Percentiles rank a stretch among this genome's conserved stretches.
phyloP scores from a whole-genome alignment of 1,140 invertebrate species.

The Drosophila sulfurigaster region DNA sequence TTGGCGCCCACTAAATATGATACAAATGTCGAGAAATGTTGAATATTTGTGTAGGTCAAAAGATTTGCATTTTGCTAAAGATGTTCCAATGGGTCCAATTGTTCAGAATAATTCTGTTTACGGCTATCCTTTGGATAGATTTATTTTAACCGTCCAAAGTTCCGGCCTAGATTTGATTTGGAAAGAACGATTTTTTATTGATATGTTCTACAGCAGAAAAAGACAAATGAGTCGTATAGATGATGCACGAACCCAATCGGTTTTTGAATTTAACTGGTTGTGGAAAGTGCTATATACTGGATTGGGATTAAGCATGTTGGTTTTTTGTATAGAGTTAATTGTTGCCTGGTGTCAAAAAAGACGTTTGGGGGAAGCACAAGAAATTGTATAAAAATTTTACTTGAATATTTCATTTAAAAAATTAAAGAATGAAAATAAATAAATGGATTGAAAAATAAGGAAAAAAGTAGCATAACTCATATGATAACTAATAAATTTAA shows the following conservation, averaged over 20 bases:
- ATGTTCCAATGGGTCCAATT: neutral
- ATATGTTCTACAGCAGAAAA: neutral
- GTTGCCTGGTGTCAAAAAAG: too few species aligned
- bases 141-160: neutral
- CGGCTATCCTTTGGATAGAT: neutral
- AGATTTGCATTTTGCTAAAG: constrained; percentile 4
- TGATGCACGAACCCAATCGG: too few species aligned
- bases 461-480: too few species aligned
- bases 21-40: constrained; percentile 12
- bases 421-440: too few species aligned
- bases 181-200: neutral
- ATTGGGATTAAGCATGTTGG: neutral
- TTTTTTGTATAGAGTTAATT: too few species aligned
- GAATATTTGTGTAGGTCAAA: constrained; percentile 18
- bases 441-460: too few species aligned
- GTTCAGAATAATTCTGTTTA: constrained; percentile 45
- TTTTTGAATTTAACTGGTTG: too few species aligned
- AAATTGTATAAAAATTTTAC: too few species aligned
- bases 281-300: neutral
- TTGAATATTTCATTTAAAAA: too few species aligned
- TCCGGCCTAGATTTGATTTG: neutral
- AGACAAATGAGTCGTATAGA: neutral
- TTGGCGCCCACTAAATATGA: neutral
- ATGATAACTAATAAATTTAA: too few species aligned
- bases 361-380: too few species aligned